These are phyloP conservation scores for Lasius fuliginosus DNA, from an alignment of 2,888 invertebrate genomes.

Conservation along the genomic window DNA sequence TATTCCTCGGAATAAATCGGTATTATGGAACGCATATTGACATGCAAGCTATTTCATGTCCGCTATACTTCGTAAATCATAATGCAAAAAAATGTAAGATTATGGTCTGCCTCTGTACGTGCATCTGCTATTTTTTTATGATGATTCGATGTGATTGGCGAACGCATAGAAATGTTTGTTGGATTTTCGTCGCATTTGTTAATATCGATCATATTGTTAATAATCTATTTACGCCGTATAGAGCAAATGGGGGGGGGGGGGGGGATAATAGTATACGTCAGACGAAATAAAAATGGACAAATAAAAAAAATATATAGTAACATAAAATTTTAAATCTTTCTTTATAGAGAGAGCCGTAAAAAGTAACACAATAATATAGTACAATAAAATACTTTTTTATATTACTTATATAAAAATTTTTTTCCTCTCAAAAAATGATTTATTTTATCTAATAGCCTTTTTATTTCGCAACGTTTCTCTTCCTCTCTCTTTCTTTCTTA, in stretches of 20 bases:
- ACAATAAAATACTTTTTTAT: background rate
- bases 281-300: background rate
- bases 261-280: background rate
- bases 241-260: background rate
- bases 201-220: background rate
- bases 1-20: conserved; percentile 33
- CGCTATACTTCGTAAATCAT: conserved; percentile 32
- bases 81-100: conserved; percentile 2
- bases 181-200: background rate
- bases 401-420: background rate
- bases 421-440: background rate
- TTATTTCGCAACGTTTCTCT: background rate
- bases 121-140: conserved; percentile 30
- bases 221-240: background rate
- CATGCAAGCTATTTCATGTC: conserved; percentile 6
- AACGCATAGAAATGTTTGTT: background rate
- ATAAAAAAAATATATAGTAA: background rate
- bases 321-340: background rate
- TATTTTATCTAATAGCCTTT: background rate
- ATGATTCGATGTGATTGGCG: background rate
- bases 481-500: background rate
- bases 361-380: background rate
- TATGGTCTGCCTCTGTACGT: conserved; percentile 2
- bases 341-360: background rate
- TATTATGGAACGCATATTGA: conserved; percentile 17